Percentiles rank a stretch among this genome's conserved stretches.
Conservation (phyloP, 2,113 vertebrate genomes). For the Corythoichthys intestinalis region DNA sequence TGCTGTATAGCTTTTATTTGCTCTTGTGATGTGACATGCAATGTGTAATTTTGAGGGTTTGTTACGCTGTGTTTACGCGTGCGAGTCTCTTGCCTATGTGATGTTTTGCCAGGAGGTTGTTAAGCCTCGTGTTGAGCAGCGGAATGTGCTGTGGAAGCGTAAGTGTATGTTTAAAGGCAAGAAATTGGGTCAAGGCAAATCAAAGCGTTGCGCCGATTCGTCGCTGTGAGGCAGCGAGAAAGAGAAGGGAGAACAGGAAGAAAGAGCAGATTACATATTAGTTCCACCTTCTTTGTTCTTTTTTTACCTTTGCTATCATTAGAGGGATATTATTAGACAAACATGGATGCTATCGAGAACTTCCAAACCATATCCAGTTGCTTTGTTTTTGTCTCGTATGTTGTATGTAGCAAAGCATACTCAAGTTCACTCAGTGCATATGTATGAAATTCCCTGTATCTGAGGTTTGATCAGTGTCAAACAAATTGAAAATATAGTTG, state of each 20-base stretch:
- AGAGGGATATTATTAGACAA: constrained; percentile 59
- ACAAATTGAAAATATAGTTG: too few relatives aligned
- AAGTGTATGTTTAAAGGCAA: constrained; percentile 56
- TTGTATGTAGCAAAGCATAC: not conserved
- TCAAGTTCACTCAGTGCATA: not conserved
- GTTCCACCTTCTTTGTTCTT: constrained; percentile 61
- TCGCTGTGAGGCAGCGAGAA: constrained; percentile 42
- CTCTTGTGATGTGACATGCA: constrained; percentile 19
- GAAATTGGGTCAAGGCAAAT: constrained; percentile 71
- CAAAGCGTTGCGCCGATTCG: constrained; percentile 53
- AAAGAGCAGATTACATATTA: constrained; percentile 59
- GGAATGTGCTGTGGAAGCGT: constrained; percentile 52
- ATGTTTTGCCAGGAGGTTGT: constrained; percentile 57
- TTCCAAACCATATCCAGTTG: constrained; percentile 23
- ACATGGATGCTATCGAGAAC: constrained; percentile 35
- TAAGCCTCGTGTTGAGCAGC: constrained; percentile 60
- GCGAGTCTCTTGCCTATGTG: constrained; percentile 12
- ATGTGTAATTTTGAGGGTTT: constrained; percentile 21
- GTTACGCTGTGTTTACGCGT: constrained; percentile 5
- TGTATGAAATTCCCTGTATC: too few relatives aligned
- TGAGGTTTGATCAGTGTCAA: too few relatives aligned
- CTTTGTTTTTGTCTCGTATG: not conserved
- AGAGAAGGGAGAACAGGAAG: constrained; percentile 13
- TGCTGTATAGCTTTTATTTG: constrained; percentile 3
- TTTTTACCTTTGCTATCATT: constrained; percentile 61